Evolutionary conservation across 2,888 invertebrate genomes (phyloP).

Genomic region (Himalopsyche anomala): DNA sequence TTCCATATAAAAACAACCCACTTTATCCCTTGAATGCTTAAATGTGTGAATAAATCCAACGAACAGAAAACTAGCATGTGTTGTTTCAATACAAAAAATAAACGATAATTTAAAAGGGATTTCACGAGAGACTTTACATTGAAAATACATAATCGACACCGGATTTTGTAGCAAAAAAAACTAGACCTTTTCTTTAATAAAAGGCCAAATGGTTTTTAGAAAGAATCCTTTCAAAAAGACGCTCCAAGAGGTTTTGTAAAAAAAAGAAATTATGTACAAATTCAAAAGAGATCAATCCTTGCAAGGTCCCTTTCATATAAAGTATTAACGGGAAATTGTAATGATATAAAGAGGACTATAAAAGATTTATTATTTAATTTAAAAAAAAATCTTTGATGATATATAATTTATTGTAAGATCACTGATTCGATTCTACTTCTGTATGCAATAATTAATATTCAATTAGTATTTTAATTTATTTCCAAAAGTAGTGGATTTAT

Average conservation of each 20-base stretch:
- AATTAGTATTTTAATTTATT: neutral
- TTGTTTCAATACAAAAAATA: neutral
- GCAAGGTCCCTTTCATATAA: neutral
- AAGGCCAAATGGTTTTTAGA: neutral
- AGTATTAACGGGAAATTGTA: neutral
- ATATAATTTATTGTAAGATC: too few species aligned
- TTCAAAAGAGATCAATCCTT: neutral
- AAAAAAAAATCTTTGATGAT: too few species aligned
- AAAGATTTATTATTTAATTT: too few species aligned
- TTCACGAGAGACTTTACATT: neutral
- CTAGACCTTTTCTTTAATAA: conserved; percentile 27
- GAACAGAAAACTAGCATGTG: neutral
- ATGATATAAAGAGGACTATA: neutral
- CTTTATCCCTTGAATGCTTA: too few species aligned
- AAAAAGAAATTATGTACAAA: conserved; percentile 19
- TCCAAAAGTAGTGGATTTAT: neutral
- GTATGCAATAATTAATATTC: neutral
- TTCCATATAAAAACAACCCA: neutral
- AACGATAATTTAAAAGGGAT: neutral
- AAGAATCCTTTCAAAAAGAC: neutral
- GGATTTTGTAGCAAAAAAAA: conserved; percentile 12
- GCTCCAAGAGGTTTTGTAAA: neutral
- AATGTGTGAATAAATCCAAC: too few species aligned
- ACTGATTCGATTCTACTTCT: neutral
- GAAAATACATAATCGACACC: neutral